Evolutionary conservation across 92 coral and sea anemone genomes (phyloP).

Genomic region (Porites cylindrica): DNA sequence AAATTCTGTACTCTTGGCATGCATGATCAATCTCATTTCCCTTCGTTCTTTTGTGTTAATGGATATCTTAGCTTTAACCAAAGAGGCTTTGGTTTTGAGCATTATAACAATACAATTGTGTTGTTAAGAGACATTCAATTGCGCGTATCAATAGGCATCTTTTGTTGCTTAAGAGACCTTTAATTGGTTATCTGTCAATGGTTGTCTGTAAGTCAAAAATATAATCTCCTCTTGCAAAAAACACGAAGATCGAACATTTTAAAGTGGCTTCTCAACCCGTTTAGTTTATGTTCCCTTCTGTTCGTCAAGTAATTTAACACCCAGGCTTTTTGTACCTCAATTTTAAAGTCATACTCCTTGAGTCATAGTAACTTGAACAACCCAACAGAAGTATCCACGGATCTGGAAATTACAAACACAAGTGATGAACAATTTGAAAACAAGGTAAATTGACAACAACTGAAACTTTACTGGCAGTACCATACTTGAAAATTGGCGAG

Average conservation of each 20-base stretch:
- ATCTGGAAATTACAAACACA: not conserved
- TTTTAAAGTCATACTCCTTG: not conserved
- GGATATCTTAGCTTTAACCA: no score
- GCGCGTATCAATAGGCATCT: not conserved
- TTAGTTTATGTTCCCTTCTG: no score
- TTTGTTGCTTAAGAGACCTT: not conserved
- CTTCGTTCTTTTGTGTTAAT: constrained; percentile 7
- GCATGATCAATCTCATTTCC: not conserved
- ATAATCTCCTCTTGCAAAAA: no score
- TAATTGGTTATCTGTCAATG: not conserved
- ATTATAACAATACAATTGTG: constrained; percentile 1
- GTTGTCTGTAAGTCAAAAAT: not conserved
- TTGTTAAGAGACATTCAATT: constrained; percentile 1
- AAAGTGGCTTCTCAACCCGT: not conserved
- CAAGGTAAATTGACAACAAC: constrained; percentile 7
- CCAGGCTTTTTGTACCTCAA: no score
- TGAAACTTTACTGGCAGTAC: not conserved
- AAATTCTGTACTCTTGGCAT: not conserved
- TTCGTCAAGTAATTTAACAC: no score
- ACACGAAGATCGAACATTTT: no score
- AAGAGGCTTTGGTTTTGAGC: no score
- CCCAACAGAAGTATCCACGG: not conserved
- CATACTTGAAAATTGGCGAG: no score
- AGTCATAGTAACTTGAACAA: not conserved
- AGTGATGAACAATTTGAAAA: constrained; percentile 21